These are phyloP conservation scores for Gorsachius magnificus DNA, from an alignment of 2,797 vertebrate species.

Conservation along the genomic window DNA sequence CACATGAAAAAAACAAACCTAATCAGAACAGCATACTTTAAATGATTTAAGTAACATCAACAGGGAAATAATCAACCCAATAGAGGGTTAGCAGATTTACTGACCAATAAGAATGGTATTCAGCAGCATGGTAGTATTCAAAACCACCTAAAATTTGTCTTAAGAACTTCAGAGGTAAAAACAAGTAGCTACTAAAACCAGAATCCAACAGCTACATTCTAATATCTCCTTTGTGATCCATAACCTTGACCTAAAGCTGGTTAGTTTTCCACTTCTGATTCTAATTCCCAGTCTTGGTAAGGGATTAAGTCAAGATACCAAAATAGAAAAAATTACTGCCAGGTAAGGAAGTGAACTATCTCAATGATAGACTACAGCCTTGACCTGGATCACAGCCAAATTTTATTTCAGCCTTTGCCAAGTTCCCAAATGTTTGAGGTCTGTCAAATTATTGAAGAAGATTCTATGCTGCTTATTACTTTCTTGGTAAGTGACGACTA, in stretches of 20 bases:
- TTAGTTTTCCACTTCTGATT: neutral
- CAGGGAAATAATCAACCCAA: neutral
- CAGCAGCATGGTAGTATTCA: neutral
- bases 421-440: neutral
- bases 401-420: neutral
- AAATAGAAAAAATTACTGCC: neutral
- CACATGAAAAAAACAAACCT: neutral
- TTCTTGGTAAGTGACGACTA: neutral
- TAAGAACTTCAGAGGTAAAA: neutral
- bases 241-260: conserved; percentile 5
- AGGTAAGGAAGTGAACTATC: neutral
- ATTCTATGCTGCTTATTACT: neutral
- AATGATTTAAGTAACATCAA: neutral
- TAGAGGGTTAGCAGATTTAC: neutral
- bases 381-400: neutral
- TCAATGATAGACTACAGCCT: neutral
- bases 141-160: neutral
- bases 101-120: neutral
- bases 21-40: neutral
- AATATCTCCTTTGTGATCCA: neutral
- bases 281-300: neutral
- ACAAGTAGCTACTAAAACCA: neutral
- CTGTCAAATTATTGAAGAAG: neutral
- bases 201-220: neutral
- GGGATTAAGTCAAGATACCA: neutral